A percentile compares a stretch with the other conserved stretches of the same genome.
These are phyloP conservation scores for Eucera pruinosa DNA, from an alignment of 2,888 invertebrate genomes.

Conservation along the genomic window DNA sequence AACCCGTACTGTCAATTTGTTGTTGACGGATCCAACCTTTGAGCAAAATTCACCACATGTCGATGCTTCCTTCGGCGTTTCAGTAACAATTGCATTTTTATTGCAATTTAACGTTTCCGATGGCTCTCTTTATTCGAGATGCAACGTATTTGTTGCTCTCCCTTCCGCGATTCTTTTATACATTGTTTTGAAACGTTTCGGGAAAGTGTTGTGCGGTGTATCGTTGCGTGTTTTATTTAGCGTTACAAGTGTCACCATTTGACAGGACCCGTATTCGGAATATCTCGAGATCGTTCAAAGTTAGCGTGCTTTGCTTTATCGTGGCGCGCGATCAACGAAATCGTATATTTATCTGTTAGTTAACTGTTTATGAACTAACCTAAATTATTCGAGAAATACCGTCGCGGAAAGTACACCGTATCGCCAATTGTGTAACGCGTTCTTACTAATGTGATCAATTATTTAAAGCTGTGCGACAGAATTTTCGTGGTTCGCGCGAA, in stretches of 20 bases:
- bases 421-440: constrained; percentile 25
- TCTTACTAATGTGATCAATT: not conserved
- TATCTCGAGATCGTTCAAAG: constrained; percentile 15
- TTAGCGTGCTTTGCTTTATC: constrained; percentile 14
- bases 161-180: not conserved
- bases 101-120: too few relatives aligned
- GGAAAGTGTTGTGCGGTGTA: constrained; percentile 45
- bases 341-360: constrained; percentile 21
- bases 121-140: too few relatives aligned
- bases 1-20: constrained; percentile 47
- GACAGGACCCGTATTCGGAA: constrained; percentile 37
- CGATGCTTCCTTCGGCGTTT: not conserved
- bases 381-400: constrained; percentile 39
- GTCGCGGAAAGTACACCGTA: constrained; percentile 16
- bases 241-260: constrained; percentile 39
- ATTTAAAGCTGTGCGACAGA: not conserved
- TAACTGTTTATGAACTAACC: constrained; percentile 52
- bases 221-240: constrained; percentile 32
- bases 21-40: constrained; percentile 50
- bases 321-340: constrained; percentile 5
- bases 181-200: constrained; percentile 5
- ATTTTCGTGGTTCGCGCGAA: not conserved
- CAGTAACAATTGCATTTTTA: too few relatives aligned
- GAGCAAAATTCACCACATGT: constrained; percentile 57
- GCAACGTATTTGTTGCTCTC: not conserved